Percentiles rank a stretch among this genome's conserved stretches.
Conservation (phyloP, 1,140 invertebrate genomes). For the Saxidomus purpurata region DNA sequence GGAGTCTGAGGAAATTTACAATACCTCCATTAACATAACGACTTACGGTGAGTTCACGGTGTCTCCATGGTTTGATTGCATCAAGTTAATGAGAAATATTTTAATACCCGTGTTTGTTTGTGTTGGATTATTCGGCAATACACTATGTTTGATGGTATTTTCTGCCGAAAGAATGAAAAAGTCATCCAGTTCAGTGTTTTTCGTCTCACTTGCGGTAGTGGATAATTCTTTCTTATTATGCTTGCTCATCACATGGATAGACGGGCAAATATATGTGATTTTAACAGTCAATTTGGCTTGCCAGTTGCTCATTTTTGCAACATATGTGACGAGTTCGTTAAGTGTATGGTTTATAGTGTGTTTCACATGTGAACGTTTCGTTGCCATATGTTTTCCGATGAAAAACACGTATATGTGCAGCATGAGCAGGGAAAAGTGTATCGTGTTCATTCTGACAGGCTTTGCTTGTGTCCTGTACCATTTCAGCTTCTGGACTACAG, state of each 20-base stretch:
- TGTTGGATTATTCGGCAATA: conserved; percentile 45
- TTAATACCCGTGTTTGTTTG: conserved; percentile 30
- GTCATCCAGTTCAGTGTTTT: conserved; percentile 41
- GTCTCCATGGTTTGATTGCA: neutral
- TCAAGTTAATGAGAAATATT: conserved; percentile 17
- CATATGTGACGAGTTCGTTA: conserved; percentile 77
- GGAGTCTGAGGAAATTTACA: neutral
- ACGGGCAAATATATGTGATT: conserved; percentile 17
- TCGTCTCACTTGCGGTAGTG: conserved; percentile 33
- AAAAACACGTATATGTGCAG: conserved; percentile 76
- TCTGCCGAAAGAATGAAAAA: conserved; percentile 41
- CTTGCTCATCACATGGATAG: conserved; percentile 39
- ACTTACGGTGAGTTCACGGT: neutral
- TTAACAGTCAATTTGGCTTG: conserved; percentile 59
- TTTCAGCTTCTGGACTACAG: conserved; percentile 62
- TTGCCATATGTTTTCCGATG: conserved; percentile 80
- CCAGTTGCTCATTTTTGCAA: conserved; percentile 76
- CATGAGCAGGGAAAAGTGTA: conserved; percentile 60
- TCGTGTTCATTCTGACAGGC: conserved; percentile 43
- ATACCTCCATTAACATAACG: neutral
- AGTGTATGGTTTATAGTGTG: conserved; percentile 83
- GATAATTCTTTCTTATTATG: conserved; percentile 29
- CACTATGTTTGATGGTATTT: conserved; percentile 41
- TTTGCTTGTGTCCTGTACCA: conserved; percentile 68
- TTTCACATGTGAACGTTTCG: conserved; percentile 83